Evolutionary conservation across 2,113 vertebrate species (phyloP), one percentile per base, ranked within the genome.

Genomic region (Dromiciops gliroides): DNA sequence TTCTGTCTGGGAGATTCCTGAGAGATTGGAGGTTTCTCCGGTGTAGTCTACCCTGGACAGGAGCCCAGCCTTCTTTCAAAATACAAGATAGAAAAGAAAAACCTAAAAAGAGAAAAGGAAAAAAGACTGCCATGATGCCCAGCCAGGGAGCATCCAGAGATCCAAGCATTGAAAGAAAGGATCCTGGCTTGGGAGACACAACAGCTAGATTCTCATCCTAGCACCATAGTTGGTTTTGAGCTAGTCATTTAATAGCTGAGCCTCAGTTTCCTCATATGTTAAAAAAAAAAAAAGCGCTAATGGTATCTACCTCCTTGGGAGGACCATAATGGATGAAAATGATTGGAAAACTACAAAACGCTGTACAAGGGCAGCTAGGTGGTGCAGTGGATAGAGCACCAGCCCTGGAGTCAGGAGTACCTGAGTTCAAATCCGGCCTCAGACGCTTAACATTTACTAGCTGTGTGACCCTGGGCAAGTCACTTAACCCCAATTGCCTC

Each of bases 1-100:
- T 96, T 98, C 97, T 56, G 97, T 98, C 97, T 92, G 95, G 90
- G 60, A 90, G 94, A 97, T 94, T 97, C 97, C 96, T 97, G 96
- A 98, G 83, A 95, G 93, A 75, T 93, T 92, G 94, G 96, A 0
- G 0, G 95, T 53, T 95, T 95, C 89, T 50, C 2, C 95, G 51
- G 49, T 94, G 96, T 47, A 94, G 93, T n/a, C 88, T 95, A 44
- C 94, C 97, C 98, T 75, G 93, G 97, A 98, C 97, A 94, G 51
- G 97, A 98, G 96, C 95, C 97, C 96, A 98, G 97, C 92, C 97
- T 96, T 95, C 67, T 22, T 83, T 83, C 97, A 95, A 94, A 92
- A 96, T 89, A 90, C 94, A 93, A 96, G 97, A 95, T 95, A 93
- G 48, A 47, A 49, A 95, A 94, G 48, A 96, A 97, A 92, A 90